Base-by-base conservation (phyloP, 2,888 invertebrate species). In the Bembecia ichneumoniformis region DNA sequence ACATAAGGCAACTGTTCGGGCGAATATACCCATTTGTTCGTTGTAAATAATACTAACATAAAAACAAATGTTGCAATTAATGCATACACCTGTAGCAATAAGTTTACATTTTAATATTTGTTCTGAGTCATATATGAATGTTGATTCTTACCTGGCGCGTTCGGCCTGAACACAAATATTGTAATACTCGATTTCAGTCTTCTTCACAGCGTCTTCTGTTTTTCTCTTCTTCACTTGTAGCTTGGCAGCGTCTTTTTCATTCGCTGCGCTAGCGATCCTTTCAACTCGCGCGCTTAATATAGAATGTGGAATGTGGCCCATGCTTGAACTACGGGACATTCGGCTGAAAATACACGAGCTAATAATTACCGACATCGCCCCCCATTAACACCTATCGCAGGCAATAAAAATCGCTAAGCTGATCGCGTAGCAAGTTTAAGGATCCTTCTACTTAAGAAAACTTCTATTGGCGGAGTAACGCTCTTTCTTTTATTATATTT, bases 161-260 rank as follows among this genome's bases (percentile, higher is more conserved):
- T 98, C 98, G 34, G 97, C 94, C 62, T 96, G 91, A 56, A 97
- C 93, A 68, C 96, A 96, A 48, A 94, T 90, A 56, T 95, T 95
- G 68, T 97, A 97, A 80, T 97, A 98, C 68, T 97, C 96, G 53
- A 95, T 93, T 81, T 97, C 97, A 48, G 96, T 94, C 73, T 96
- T 94, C 68, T 95, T 93, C 35, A 97, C 94, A 3, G 94, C 92
- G 68, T 97, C 96, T 78, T 96, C 96, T 17, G 96, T 94, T 81
- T 97, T 96, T 59, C 93, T 90, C 67, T 96, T 92, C 71, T 97
- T 96, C 52, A 94, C 92, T 76, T 96, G 96, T 68, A 97, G 79
- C 90, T 97, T 92, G 35, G 89, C 91, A 53, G 89, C 90, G 64
- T 92, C 92, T 58, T 90, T 89, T 58, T 92, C 92, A 54, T 61